These are phyloP conservation scores for Ceratina australensis DNA, from an alignment of 1,140 invertebrate species.

Conservation along the genomic window DNA sequence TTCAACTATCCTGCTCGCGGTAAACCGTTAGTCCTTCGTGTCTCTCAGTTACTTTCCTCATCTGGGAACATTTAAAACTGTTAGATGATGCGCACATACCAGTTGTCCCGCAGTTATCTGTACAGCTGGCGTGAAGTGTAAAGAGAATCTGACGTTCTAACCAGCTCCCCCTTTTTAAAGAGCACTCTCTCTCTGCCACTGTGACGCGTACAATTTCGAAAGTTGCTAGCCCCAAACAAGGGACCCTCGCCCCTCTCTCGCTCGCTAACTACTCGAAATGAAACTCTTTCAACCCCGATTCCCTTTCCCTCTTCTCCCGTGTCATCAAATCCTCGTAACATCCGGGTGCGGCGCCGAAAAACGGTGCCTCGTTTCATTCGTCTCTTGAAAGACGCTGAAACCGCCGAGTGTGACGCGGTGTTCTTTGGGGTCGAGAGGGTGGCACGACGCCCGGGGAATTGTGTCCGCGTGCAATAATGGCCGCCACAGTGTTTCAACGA, in stretches of 20 bases:
- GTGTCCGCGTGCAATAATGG: conserved; percentile 50
- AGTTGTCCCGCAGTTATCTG: not conserved
- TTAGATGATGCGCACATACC: not conserved
- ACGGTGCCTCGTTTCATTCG: not conserved
- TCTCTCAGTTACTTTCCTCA: not conserved
- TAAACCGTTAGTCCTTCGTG: not conserved
- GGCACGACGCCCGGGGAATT: conserved; percentile 14
- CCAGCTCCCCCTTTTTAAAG: no score
- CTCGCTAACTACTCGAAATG: not conserved
- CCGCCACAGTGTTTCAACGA: conserved; percentile 57
- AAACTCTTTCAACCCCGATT: not conserved
- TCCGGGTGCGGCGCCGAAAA: not conserved
- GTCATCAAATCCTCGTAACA: conserved; percentile 2
- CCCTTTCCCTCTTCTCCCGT: not conserved
- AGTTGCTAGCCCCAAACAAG: not conserved
- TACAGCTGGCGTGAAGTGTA: conserved; percentile 11
- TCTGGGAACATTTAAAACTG: not conserved
- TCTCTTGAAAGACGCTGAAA: conserved; percentile 49
- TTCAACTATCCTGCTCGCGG: not conserved
- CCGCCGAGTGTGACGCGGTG: conserved; percentile 1
- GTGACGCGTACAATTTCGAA: not conserved
- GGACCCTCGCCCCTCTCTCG: not conserved
- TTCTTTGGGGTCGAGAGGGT: not conserved
- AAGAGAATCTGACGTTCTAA: conserved; percentile 17
- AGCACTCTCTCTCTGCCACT: not conserved